Evolutionary conservation across 2,797 vertebrate species (phyloP), one percentile per base, ranked within the genome.

Genomic region (Phalloptychus januarius): DNA sequence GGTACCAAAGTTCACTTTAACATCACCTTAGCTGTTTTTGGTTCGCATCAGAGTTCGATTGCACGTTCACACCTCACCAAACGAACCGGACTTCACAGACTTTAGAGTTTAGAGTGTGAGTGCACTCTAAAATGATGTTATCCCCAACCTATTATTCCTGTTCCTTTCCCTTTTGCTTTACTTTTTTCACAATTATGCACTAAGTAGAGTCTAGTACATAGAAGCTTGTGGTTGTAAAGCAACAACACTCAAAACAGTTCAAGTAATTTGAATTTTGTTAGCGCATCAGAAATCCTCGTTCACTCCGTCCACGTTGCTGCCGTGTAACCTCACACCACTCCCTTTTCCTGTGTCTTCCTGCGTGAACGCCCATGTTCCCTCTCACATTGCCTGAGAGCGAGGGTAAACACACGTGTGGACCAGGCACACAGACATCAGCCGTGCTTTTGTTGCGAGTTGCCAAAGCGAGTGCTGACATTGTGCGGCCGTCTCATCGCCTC

Each of bases 361-460:
- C 54, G 71, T 70, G 80, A 71, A 77, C 1, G 15, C 61, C 79
- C 38, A 33, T 74, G 79, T 74, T 84, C 44, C 77, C 78, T 81
- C 56, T 77, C 77, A 70, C 82, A 86, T 87, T 77, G 75, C 80
- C 88, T 83, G 87, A 86, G 83, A 89, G 74, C 20, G 58, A 83
- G 38, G 70, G 74, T 91, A 87, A 90, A 89, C 86, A 87, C 85
- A 89, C 52, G 16, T 83, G 88, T 83, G 44, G 25, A 42, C 74
- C 86, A 88, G 81, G 45, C 80, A 31, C 83, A 70, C 74, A 79
- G 67, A 71, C 71, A 79, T 46, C 71, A 76, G 58, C 11, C 1
- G 15, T 10, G 45, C 79, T 73, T 73, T 42, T 12, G 25, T 48
- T 56, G 79, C 72, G n/a, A 85, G 85, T 79, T 89, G 86, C 85